A percentile compares a stretch with the other conserved stretches of the same genome.
phyloP scores from a whole-genome alignment of 2,797 vertebrate genomes.

The Catharus ustulatus region DNA sequence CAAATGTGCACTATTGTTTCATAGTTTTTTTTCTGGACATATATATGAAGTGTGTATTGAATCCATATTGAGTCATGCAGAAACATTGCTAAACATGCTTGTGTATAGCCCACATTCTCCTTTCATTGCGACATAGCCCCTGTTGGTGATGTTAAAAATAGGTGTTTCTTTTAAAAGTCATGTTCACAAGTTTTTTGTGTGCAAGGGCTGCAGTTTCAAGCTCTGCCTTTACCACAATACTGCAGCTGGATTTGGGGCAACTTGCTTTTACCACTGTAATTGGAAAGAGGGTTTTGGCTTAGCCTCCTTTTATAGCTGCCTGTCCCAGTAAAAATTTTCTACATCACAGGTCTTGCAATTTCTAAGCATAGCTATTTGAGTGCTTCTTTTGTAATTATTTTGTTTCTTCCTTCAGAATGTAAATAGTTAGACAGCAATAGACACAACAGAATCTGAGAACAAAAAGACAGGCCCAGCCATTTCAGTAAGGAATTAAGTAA shows the following conservation, averaged over 20 bases:
- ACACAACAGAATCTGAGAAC: not conserved
- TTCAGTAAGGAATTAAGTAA: conserved; percentile 34
- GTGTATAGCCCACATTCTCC: not conserved
- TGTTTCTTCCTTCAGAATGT: not conserved
- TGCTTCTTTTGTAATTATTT: not conserved
- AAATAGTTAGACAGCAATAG: not conserved
- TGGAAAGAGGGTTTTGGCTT: not conserved
- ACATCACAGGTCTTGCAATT: not conserved
- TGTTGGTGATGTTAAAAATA: not conserved
- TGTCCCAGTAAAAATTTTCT: not conserved
- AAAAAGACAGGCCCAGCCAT: not conserved
- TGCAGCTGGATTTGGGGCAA: not conserved
- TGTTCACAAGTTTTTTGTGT: not conserved
- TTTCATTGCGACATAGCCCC: not conserved
- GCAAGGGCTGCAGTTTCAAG: not conserved
- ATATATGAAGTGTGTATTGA: not conserved
- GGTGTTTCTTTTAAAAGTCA: not conserved
- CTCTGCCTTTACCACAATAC: not conserved
- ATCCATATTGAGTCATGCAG: not conserved
- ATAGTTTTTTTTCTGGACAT: not conserved
- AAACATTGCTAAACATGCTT: not conserved
- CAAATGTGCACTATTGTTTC: not conserved
- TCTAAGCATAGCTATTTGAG: not conserved
- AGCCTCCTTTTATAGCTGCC: not conserved
- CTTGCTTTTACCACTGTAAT: not conserved